These are phyloP conservation scores for Drosophila lacertosa DNA, from an alignment of 1,140 invertebrate genomes.

Conservation along the genomic window DNA sequence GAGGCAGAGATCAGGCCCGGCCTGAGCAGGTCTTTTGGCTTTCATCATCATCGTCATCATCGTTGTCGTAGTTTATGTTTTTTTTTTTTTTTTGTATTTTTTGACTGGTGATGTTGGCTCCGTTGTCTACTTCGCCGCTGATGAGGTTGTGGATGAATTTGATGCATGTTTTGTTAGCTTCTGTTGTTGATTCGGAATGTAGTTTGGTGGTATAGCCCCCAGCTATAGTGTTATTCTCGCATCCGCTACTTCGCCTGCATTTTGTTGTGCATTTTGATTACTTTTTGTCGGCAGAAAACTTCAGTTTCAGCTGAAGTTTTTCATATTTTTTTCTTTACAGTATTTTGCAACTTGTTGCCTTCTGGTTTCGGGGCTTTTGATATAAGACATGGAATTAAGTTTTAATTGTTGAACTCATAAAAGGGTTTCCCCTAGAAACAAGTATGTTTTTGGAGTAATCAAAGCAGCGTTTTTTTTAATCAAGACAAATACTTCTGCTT, in stretches of 20 bases:
- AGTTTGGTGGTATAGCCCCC: conserved; percentile 70
- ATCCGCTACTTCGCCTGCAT: conserved; percentile 52
- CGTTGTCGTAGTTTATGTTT: conserved; percentile 62
- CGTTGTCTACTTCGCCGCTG: conserved; percentile 34
- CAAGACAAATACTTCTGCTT: no score
- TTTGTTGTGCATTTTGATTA: conserved; percentile 74
- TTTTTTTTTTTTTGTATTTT: no score
- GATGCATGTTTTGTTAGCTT: conserved; percentile 79
- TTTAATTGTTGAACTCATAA: conserved; percentile 11
- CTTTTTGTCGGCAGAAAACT: conserved; percentile 30
- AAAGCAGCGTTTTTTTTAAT: no score
- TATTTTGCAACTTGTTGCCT: conserved; percentile 18
- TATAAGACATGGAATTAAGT: conserved; percentile 15
- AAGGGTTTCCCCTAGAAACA: no score
- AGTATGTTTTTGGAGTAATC: no score
- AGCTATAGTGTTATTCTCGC: conserved; percentile 58
- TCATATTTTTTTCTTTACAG: conserved; percentile 44
- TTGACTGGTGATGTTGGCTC: conserved; percentile 58
- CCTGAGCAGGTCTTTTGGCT: conserved; percentile 23
- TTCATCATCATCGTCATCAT: conserved; percentile 41
- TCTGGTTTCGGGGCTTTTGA: not conserved
- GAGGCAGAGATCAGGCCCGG: conserved; percentile 7
- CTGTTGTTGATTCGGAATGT: conserved; percentile 80
- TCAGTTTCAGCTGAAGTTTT: conserved; percentile 43
- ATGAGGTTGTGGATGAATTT: conserved; percentile 77